phyloP scores from a whole-genome alignment of 2,888 invertebrate genomes.

The Drosophila pseudotalamancana region DNA sequence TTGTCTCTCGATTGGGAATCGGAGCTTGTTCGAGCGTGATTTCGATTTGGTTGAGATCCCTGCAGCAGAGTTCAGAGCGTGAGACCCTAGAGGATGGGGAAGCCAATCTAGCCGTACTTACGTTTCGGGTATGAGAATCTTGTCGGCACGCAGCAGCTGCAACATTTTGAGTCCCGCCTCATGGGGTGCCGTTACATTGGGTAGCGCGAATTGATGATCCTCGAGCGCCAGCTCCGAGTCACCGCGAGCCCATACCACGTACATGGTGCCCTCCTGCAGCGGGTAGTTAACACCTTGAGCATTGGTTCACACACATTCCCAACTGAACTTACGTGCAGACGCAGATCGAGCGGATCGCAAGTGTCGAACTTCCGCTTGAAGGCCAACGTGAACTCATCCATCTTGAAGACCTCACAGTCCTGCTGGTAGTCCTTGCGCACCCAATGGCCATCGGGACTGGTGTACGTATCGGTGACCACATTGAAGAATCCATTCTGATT shows the following conservation, averaged over 20 bases:
- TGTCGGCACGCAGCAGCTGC: slow-evolving; percentile 86
- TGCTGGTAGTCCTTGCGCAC: slow-evolving; percentile 89
- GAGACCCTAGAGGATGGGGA: too few relatives aligned
- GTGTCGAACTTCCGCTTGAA: slow-evolving; percentile 93
- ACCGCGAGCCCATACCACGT: slow-evolving; percentile 93
- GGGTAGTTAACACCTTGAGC: too few relatives aligned
- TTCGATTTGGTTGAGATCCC: slow-evolving; percentile 86
- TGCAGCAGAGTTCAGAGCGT: slow-evolving; percentile 28
- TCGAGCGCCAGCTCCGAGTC: slow-evolving; percentile 87
- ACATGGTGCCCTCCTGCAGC: slow-evolving; percentile 95
- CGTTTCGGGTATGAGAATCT: slow-evolving; percentile 84
- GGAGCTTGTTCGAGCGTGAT: slow-evolving; percentile 88
- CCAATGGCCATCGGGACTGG: slow-evolving; percentile 87
- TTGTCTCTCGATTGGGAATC: slow-evolving; percentile 94
- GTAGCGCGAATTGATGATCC: slow-evolving; percentile 82
- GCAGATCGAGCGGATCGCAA: slow-evolving; percentile 89
- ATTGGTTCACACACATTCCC: too few relatives aligned
- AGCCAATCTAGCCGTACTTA: too few relatives aligned
- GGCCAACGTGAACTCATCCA: slow-evolving; percentile 88
- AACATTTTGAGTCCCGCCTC: slow-evolving; percentile 91
- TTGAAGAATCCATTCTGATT: slow-evolving; percentile 85
- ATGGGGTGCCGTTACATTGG: slow-evolving; percentile 83
- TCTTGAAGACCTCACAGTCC: slow-evolving; percentile 87
- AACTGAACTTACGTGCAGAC: slow-evolving; percentile 84
- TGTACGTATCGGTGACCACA: slow-evolving; percentile 89